These are phyloP conservation scores for Cyclopterus lumpus DNA, from an alignment of 2,797 vertebrate species.

Conservation along the genomic window DNA sequence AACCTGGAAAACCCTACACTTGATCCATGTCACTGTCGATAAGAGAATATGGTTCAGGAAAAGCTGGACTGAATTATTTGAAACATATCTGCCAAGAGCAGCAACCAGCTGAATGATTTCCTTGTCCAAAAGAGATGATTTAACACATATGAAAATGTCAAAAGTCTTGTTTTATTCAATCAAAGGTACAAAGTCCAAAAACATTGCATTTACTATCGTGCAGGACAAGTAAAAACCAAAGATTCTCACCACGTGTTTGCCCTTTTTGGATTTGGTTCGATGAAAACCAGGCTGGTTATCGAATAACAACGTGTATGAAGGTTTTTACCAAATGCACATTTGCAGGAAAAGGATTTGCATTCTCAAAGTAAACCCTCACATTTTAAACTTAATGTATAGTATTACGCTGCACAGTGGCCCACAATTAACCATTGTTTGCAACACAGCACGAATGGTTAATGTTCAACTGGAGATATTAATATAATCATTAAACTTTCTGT, in stretches of 20 bases:
- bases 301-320: not conserved
- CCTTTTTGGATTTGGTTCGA: not conserved
- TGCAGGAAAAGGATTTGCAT: not conserved
- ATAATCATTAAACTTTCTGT: constrained; percentile 32
- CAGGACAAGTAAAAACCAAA: not conserved
- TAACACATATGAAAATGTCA: not conserved
- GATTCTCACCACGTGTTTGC: not conserved
- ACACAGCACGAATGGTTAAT: constrained; percentile 3
- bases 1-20: constrained; percentile 21
- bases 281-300: not conserved
- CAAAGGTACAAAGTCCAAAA: not conserved
- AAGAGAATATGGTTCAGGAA: not conserved
- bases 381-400: not conserved
- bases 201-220: not conserved
- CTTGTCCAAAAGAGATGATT: not conserved
- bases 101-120: too few relatives aligned
- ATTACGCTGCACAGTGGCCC: not conserved
- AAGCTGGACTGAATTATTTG: not conserved
- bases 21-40: not conserved
- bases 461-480: constrained; percentile 13
- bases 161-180: not conserved
- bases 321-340: not conserved
- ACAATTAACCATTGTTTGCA: not conserved
- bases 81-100: not conserved
- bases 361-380: not conserved